These are phyloP conservation scores for Scaeva pyrastri DNA, from an alignment of 2,888 invertebrate genomes.

Conservation along the genomic window DNA sequence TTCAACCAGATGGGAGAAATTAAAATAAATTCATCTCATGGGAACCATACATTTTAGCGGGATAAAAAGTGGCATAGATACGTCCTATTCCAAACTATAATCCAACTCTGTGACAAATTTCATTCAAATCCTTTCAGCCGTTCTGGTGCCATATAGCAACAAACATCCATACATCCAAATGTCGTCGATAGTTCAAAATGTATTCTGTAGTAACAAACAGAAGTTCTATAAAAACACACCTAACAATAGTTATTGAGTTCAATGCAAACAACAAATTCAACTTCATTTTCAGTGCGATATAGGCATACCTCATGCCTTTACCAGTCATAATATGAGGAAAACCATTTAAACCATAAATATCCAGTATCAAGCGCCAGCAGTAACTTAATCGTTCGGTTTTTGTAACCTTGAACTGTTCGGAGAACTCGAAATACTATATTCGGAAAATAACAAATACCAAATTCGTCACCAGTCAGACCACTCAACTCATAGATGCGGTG, in stretches of 20 bases:
- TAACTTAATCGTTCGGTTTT: neutral
- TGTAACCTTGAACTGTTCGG: conserved; percentile 60
- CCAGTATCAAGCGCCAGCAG: conserved; percentile 9
- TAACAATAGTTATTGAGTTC: conserved; percentile 47
- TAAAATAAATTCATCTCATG: no score
- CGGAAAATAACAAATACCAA: conserved; percentile 37
- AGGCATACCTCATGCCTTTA: neutral
- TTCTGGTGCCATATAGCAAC: no score
- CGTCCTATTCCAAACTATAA: no score
- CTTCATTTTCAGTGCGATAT: conserved; percentile 8
- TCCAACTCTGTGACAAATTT: no score
- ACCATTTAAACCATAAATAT: conserved; percentile 4
- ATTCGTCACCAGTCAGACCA: conserved; percentile 26
- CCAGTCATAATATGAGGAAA: neutral
- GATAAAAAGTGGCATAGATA: no score
- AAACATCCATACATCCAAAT: no score
- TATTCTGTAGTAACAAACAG: no score
- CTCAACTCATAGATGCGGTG: neutral
- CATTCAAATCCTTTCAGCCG: no score
- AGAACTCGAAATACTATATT: conserved; percentile 57
- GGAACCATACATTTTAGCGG: no score
- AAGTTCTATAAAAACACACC: neutral
- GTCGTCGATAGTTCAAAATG: no score
- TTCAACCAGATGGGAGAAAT: no score
- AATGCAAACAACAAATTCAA: conserved; percentile 46